Evolutionary conservation across 2,113 vertebrate species (phyloP), one percentile per base, ranked within the genome.

Genomic region (Meles meles): DNA sequence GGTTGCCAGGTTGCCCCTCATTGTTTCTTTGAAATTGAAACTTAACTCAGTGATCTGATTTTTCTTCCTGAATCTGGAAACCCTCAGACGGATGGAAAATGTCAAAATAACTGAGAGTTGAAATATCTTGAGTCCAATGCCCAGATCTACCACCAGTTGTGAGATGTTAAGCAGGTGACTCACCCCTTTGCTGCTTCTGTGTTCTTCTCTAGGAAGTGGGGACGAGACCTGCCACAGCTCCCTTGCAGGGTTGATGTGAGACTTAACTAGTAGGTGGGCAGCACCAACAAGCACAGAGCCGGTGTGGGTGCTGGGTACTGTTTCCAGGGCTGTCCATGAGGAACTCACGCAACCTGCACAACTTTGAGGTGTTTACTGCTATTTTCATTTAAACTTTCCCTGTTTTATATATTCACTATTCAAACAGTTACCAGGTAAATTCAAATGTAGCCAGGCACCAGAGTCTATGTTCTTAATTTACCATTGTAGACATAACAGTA

Each of bases 381-480:
- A 20, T 37, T 27, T 23, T 44, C 63, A 65, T 6, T 55, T 59
- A 59, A 49, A 71, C 17, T n/a, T 44, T 81, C 49, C 37, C 21
- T 49, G 29, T 39, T 77, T 10, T n/a, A 44, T 14, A 34, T 14
- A 34, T 20, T 42, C 3, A 65, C 42, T 63, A 85, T 29, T 61
- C 67, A 77, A 71, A 92, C 13, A 59, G 92, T 49, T 61, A 63
- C 44, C 31, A 61, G 21, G 25, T 23, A 44, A 34, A 93, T 49
- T 39, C 31, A 61, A 69, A 71, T 3, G 15, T 17, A 74, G 29
- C 90, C 25, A 49, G 59, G 61, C 31, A 59, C 63, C 12, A 21
- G 37, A 57, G 31, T 67, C 42, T 44, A 57, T 11, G 77, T 55
- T 95, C 81, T 88, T 42, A 83, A 90, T 65, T 97, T 79, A 83